Evolutionary conservation across 2,113 vertebrate genomes (phyloP).

Genomic region (Cololabis saira): DNA sequence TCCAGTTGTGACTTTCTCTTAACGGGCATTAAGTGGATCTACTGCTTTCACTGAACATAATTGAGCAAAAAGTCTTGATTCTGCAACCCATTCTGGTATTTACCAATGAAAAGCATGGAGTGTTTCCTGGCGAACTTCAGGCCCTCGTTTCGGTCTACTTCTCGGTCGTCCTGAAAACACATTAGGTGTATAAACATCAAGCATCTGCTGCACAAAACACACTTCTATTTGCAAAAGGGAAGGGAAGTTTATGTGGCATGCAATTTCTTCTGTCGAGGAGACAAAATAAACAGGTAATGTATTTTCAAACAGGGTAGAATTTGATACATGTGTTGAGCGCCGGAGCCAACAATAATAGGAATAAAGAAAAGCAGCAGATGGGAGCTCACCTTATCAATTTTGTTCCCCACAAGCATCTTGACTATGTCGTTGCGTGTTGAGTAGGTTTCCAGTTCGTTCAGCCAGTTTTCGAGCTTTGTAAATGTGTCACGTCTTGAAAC

Average conservation of each 20-base stretch:
- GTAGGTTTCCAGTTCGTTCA: conserved; percentile 97
- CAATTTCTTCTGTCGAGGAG: background rate
- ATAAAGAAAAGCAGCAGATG: background rate
- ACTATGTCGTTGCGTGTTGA: conserved; percentile 96
- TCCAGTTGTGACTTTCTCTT: conserved; percentile 1
- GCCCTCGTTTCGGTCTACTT: conserved; percentile 96
- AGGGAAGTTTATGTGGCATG: too few relatives aligned
- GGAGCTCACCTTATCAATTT: conserved; percentile 92
- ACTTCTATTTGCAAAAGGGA: too few relatives aligned
- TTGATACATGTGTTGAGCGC: too few relatives aligned
- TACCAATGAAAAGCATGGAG: conserved; percentile 98
- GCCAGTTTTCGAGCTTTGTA: conserved; percentile 94
- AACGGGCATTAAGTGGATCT: conserved; percentile 31
- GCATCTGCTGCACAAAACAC: background rate
- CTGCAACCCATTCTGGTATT: conserved; percentile 51
- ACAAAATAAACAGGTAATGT: background rate
- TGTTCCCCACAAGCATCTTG: conserved; percentile 98
- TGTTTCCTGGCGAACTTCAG: conserved; percentile 97
- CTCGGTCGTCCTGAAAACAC: conserved; percentile 88
- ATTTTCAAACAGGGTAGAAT: background rate
- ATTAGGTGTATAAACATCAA: background rate
- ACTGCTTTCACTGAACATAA: conserved; percentile 27
- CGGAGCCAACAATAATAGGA: background rate
- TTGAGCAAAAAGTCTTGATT: conserved; percentile 1
- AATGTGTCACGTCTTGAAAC: conserved; percentile 95